phyloP scores from a whole-genome alignment of 2,888 invertebrate species.

The Metopia argyrocephala region DNA sequence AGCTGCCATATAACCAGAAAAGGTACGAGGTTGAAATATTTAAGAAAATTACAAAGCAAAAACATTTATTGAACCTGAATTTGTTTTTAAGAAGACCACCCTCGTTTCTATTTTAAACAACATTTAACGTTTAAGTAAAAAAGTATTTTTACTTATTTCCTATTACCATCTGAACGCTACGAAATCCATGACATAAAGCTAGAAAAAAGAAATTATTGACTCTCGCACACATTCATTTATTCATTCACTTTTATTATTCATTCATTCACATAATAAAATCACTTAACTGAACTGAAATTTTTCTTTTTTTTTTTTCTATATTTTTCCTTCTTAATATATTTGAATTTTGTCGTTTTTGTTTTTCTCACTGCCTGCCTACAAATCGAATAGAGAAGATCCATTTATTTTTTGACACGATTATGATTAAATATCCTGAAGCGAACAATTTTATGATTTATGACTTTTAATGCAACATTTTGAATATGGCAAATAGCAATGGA shows the following conservation, averaged over 20 bases:
- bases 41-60: background rate
- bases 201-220: constrained; percentile 11
- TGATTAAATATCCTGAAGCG: constrained; percentile 69
- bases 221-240: constrained; percentile 1
- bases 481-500: constrained; percentile 65
- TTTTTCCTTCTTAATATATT: background rate
- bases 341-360: constrained; percentile 28
- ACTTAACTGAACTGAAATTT: constrained; percentile 49
- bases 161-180: constrained; percentile 1
- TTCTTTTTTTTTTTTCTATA: background rate
- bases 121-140: constrained; percentile 1
- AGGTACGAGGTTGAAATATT: background rate
- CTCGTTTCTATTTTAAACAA: constrained; percentile 36
- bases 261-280: constrained; percentile 51
- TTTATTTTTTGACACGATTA: constrained; percentile 66
- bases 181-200: background rate
- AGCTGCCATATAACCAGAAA: background rate
- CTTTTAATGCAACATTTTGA: constrained; percentile 65
- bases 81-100: constrained; percentile 2
- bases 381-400: constrained; percentile 60
- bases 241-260: constrained; percentile 14
- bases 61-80: background rate
- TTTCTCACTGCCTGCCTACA: constrained; percentile 44
- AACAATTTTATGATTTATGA: constrained; percentile 68
- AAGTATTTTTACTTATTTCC: constrained; percentile 16